These are phyloP conservation scores for Nowickia ferox DNA, from an alignment of 2,888 invertebrate genomes.

Conservation along the genomic window DNA sequence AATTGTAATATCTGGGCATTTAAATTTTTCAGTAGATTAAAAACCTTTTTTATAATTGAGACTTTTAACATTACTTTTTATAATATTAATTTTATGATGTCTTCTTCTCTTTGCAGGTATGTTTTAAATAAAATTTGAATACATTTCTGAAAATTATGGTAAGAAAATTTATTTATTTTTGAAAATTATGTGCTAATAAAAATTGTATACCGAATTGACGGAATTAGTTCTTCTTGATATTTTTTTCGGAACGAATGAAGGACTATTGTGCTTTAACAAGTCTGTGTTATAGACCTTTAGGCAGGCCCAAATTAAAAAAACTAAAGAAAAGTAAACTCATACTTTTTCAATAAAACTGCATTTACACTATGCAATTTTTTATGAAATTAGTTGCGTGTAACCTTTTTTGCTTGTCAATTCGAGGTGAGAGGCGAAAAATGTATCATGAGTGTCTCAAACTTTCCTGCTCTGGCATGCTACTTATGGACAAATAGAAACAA, in stretches of 20 bases:
- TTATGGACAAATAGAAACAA: too few species aligned
- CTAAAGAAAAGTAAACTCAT: too few species aligned
- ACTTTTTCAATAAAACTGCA: too few species aligned
- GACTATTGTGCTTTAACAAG: too few species aligned
- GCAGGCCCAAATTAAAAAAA: too few species aligned
- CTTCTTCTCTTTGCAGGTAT: slow-evolving; percentile 63
- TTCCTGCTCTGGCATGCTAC: too few species aligned
- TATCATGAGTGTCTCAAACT: too few species aligned
- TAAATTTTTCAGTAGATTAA: slow-evolving; percentile 9
- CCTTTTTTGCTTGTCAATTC: too few species aligned
- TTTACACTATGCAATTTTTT: too few species aligned
- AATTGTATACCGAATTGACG: neutral
- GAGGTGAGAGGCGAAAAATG: too few species aligned
- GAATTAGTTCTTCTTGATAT: neutral
- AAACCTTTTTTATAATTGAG: neutral
- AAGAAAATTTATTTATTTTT: slow-evolving; percentile 7
- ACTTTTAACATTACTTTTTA: slow-evolving; percentile 9
- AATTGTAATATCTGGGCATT: slow-evolving; percentile 40
- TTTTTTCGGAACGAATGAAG: neutral
- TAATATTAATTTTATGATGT: slow-evolving; percentile 21
- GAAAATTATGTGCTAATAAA: neutral
- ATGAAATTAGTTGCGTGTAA: too few species aligned
- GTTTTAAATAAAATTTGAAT: slow-evolving; percentile 29
- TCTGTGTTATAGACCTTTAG: too few species aligned
- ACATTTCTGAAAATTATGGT: slow-evolving; percentile 10